Conservation (phyloP, 2,888 invertebrate genomes). For the Seira sanloemensis region DNA sequence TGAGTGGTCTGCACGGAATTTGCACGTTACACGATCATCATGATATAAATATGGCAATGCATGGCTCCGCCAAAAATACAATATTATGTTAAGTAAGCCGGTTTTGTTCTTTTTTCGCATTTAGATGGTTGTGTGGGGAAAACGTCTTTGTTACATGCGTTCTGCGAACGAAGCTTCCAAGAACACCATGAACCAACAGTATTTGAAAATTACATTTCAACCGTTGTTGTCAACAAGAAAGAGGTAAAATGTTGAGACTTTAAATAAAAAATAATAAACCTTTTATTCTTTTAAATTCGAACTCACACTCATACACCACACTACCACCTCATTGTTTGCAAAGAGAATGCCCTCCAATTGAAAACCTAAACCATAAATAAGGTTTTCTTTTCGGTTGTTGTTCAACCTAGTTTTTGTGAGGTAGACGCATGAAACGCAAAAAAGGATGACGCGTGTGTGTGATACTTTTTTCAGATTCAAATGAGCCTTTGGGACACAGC, state of each 20-base stretch:
- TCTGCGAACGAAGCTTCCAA: slow-evolving; percentile 63
- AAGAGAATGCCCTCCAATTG: neutral
- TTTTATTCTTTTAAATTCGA: too few species aligned
- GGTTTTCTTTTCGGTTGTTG: neutral
- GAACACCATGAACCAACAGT: slow-evolving; percentile 69
- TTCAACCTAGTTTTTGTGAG: neutral
- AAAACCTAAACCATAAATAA: slow-evolving; percentile 3
- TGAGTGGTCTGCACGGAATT: neutral
- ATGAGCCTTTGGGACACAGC: slow-evolving; percentile 77
- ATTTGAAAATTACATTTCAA: slow-evolving; percentile 67
- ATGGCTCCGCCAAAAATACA: neutral
- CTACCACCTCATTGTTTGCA: neutral
- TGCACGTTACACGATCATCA: neutral
- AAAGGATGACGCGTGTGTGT: neutral
- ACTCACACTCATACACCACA: neutral
- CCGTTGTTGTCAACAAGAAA: slow-evolving; percentile 58
- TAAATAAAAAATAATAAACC: slow-evolving; percentile 2
- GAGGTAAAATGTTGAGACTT: too few species aligned
- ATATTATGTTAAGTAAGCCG: neutral
- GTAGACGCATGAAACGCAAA: neutral
- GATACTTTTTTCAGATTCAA: slow-evolving; percentile 72
- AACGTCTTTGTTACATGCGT: slow-evolving; percentile 78
- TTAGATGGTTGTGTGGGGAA: slow-evolving; percentile 81
- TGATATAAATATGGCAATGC: neutral
- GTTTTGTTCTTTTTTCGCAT: neutral